Evolutionary conservation across 2,113 vertebrate species (phyloP), one percentile per base, ranked within the genome.

Genomic region (Hippolais icterina): DNA sequence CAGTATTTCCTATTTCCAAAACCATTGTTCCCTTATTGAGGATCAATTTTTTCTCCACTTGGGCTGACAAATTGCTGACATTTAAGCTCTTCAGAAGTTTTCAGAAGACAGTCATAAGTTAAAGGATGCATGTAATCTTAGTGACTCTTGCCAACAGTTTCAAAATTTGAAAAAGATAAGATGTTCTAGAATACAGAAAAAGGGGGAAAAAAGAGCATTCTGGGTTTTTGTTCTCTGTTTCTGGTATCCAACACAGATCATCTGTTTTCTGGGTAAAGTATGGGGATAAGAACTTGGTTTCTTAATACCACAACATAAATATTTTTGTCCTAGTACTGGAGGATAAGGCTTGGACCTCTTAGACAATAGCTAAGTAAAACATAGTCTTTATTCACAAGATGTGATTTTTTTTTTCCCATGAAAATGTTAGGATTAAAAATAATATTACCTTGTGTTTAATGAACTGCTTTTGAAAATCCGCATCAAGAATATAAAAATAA

Each of bases 41-140:
- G 24, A 81, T 71, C 52, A 59, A n/a, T 78, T 53, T 77, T 7
- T 84, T 85, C 88, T 91, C 57, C 28, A 64, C 42, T 64, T 39
- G 9, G 31, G 9, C 54, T 91, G 63, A 83, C n/a, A 92, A 94
- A 64, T 42, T 74, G 60, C 49, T 81, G 69, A 56, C 42, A 83
- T 88, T 86, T 71, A 89, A 56, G 59, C 31, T 60, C 33, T 70
- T 77, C 25, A 80, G 64, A 91, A 74, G 35, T 65, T 83, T 84
- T 84, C 46, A 69, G n/a, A 90, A 68, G 61, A 71, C 18, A 90
- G 24, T 11, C 19, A 8, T 47, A 57, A 83, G 35, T 83, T 49
- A 88, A 83, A 83, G 24, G 9, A 57, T 39, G 23, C 6, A 13
- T 57, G 11, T 24, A 84, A 25, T 54, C 39, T 53, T 56, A 49